These are phyloP conservation scores for Episyrphus balteatus DNA, from an alignment of 1,140 invertebrate species.

Conservation along the genomic window DNA sequence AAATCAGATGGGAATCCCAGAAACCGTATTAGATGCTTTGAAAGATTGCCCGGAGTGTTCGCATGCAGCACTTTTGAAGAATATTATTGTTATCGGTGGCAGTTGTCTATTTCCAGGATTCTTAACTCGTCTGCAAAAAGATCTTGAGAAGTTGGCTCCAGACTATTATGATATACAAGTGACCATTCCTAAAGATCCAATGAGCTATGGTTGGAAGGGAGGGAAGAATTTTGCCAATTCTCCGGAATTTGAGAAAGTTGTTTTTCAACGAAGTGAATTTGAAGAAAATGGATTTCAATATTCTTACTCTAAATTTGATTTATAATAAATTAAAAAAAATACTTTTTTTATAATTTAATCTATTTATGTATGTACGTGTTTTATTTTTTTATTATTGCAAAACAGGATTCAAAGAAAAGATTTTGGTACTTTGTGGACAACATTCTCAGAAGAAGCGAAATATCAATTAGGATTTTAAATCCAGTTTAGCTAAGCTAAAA, in stretches of 20 bases:
- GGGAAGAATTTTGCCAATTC: conserved; percentile 64
- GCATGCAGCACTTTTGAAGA: conserved; percentile 70
- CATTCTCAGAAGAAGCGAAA: no score
- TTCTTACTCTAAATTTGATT: no score
- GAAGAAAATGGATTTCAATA: conserved; percentile 65
- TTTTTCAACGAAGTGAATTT: conserved; percentile 75
- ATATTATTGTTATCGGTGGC: conserved; percentile 90
- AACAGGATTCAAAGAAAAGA: no score
- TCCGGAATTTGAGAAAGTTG: conserved; percentile 57
- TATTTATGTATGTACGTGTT: no score
- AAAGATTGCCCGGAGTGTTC: conserved; percentile 62
- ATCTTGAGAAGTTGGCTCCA: conserved; percentile 67
- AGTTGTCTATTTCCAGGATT: conserved; percentile 76
- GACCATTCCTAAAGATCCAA: conserved; percentile 59
- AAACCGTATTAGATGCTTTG: conserved; percentile 72
- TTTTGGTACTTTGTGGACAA: no score
- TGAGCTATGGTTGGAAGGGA: conserved; percentile 80
- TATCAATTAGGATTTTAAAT: no score
- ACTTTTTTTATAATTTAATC: no score
- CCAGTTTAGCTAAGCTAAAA: no score
- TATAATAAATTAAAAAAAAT: no score
- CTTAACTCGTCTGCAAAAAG: conserved; percentile 64
- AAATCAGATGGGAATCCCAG: conserved; percentile 73
- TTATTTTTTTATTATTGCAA: no score
- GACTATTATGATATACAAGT: conserved; percentile 65